These are phyloP conservation scores for Epinephelus moara DNA, from an alignment of 2,113 vertebrate genomes.

Conservation along the genomic window DNA sequence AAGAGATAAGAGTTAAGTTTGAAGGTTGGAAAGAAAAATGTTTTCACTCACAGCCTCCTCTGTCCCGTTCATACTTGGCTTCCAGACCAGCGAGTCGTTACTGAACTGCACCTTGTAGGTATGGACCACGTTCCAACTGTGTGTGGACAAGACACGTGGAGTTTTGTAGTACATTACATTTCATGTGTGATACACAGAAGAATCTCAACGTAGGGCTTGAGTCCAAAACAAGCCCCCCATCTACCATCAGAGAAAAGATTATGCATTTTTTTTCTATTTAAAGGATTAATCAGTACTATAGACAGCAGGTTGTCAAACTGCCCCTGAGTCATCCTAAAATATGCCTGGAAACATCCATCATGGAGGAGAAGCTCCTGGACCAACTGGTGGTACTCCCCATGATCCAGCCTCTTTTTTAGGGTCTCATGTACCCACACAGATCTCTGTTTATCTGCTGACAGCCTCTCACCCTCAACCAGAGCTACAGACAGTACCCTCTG, in stretches of 20 bases:
- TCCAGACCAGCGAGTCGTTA: constrained; percentile 90
- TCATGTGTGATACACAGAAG: neutral
- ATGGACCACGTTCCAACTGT: constrained; percentile 89
- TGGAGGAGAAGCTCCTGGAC: too few relatives aligned
- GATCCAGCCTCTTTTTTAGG: too few relatives aligned
- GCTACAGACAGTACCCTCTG: too few relatives aligned
- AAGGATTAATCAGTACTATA: neutral
- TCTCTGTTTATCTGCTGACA: too few relatives aligned
- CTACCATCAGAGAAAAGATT: neutral
- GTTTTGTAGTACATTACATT: neutral
- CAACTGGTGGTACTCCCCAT: too few relatives aligned
- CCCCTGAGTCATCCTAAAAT: too few relatives aligned
- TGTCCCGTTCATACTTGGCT: constrained; percentile 85
- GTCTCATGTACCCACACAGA: too few relatives aligned
- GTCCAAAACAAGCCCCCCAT: neutral
- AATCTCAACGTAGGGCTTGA: neutral
- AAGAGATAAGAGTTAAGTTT: neutral
- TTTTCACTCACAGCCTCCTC: constrained; percentile 82
- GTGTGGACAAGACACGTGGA: constrained; percentile 1
- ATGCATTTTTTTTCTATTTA: neutral
- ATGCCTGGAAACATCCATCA: too few relatives aligned
- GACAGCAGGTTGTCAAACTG: too few relatives aligned
- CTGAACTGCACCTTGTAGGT: constrained; percentile 94
- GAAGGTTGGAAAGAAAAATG: neutral
- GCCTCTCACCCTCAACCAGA: too few relatives aligned